Evolutionary conservation across 2,113 vertebrate genomes (phyloP), one percentile per base, ranked within the genome.

Genomic region (Heterotis niloticus): DNA sequence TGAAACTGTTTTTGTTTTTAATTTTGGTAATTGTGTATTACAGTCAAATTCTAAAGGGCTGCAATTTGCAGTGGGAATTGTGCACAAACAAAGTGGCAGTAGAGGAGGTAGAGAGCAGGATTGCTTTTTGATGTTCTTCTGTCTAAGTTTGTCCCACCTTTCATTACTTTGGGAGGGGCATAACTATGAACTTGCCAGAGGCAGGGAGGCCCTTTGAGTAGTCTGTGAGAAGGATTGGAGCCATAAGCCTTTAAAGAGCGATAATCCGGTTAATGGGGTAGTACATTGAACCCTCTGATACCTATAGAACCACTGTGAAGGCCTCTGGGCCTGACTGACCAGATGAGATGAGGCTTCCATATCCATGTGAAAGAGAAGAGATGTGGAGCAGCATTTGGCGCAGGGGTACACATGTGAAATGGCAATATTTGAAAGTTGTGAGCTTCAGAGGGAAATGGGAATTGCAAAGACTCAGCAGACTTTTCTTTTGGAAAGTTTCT

Each of bases 211-310:
- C 20, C 23, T n/a, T 10, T 66, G 64, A 20, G 18, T 66, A 20
- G 5, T 16, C 18, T 24, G 18, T n/a, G 17, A 44, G 20, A 23
- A 44, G 18, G 57, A 29, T 51, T 72, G 71, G 68, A 71, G 57
- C 20, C 29, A 56, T 72, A 73, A 79, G 78, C 56, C 26, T 29
- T 68, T 26, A 78, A 79, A 57, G 34, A 79, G 57, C 59, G 68
- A 29, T 64, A 78, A 70, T 71, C 24, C 52, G 52, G 34, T 71
- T 78, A 78, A 56, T 26, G 26, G 23, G 26, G 26, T 16, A n/a
- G 29, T 17, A 64, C 28, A 57, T 23, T 24, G 29, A 26, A 9
- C n/a, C 34, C 7, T 28, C 23, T 64, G 56, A 44, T 7, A 44
- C 34, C 34, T 7, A 44, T 7, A 44, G 34, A 44, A 44, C 34